These are phyloP conservation scores for Cairina moschata DNA, from an alignment of 2,113 vertebrate species.

Conservation along the genomic window DNA sequence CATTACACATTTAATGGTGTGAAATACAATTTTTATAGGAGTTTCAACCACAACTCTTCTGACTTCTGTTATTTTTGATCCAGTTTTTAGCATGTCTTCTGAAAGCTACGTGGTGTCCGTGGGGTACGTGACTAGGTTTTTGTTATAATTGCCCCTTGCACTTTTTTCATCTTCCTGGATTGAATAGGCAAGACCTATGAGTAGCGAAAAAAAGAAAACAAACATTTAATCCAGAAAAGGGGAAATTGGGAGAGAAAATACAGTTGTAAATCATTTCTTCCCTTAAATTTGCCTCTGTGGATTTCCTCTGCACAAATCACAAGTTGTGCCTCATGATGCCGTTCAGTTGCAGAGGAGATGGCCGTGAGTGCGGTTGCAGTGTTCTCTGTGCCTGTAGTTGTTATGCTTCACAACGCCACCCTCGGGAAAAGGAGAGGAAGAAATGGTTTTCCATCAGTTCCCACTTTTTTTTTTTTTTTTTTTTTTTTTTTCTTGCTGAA, in stretches of 20 bases:
- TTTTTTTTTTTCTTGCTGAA: not conserved
- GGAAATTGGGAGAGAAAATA: not conserved
- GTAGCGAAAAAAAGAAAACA: not conserved
- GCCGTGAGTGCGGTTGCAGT: accelerated
- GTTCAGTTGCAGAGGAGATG: not conserved
- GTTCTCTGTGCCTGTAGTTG: not conserved
- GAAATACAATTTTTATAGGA: not conserved
- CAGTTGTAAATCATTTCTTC: not conserved
- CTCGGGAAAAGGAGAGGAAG: not conserved
- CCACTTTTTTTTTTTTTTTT: not conserved
- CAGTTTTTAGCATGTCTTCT: not conserved
- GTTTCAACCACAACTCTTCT: not conserved
- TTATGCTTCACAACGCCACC: no score
- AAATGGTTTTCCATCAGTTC: not conserved
- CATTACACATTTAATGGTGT: not conserved
- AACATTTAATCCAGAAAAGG: not conserved
- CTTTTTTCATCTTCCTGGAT: not conserved
- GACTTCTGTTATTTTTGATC: not conserved
- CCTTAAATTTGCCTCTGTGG: not conserved
- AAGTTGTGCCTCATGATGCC: not conserved
- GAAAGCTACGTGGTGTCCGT: accelerated
- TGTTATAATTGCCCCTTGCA: not conserved
- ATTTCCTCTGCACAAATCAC: not conserved
- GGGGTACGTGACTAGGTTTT: not conserved
- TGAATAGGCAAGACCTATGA: not conserved